Evolutionary conservation across 2,888 invertebrate genomes (phyloP), one percentile per base, ranked within the genome.

Genomic region (Onthophagus sagittarius): DNA sequence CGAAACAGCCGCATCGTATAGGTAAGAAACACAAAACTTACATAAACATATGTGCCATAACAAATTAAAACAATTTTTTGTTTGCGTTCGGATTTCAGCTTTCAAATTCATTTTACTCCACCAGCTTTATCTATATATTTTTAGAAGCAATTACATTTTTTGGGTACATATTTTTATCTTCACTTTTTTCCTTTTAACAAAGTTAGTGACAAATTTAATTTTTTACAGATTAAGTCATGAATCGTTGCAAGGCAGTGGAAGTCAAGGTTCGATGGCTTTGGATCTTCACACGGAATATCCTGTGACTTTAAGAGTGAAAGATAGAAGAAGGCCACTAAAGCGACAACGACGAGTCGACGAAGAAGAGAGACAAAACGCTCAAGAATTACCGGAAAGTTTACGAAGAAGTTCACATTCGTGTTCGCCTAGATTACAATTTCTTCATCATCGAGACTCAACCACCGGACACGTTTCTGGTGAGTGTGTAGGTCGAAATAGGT

Each of bases 311-410:
- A 84, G 85, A 74, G 86, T 88, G 15, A 82, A 85, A 84, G 91
- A 85, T 86, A 89, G 91, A 0, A 90, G 93, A 69, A 88, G 93
- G 64, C 91, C 93, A 69, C 87, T 95, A 64, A 88, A 91, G 6
- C 86, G 95, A 5, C 95, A 95, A 81, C 90, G 92, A 77, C 91
- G 92, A 69, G 90, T 94, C 53, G 90, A 91, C 63, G 89, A 91
- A 72, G 89, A 89, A 72, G 83, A 81, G 70, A 80, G 79, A 15
- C 74, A 77, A 33, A 73, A 70, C 5, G 11, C 9, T 9, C 39
- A 53, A 11, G 9, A 53, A 53, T 11, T 9, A 53, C 39, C 79
- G n/a, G 79, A 78, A 4, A 63, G 39, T n/a, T 80, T 81, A 3
- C 78, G 85, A 73, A 78, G 84, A 81, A 79, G 79, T 79, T 80